Conservation (phyloP, 2,113 vertebrate species). For the Cephalopholis sonnerati region DNA sequence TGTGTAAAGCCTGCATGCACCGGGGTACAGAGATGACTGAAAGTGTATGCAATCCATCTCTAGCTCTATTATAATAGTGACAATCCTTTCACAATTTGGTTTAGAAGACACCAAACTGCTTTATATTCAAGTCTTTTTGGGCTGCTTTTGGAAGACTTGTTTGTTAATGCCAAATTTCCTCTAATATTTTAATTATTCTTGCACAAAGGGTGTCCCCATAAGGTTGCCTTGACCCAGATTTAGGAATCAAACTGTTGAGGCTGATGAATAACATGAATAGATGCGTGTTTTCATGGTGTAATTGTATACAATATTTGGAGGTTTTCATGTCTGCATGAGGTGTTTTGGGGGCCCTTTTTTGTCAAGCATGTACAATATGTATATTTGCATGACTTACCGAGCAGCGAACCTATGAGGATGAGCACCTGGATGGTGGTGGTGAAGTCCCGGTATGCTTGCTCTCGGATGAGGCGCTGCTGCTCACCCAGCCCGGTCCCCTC, state of each 20-base stretch:
- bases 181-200: neutral
- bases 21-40: no score
- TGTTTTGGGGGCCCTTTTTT: neutral
- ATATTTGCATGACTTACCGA: constrained; percentile 86
- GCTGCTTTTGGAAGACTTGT: neutral
- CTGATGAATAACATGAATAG: neutral
- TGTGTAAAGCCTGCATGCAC: neutral
- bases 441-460: constrained; percentile 92
- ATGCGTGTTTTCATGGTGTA: neutral
- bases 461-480: constrained; percentile 75
- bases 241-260: neutral
- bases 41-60: neutral
- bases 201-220: neutral
- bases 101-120: neutral
- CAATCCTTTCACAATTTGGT: neutral
- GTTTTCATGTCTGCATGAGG: neutral
- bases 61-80: neutral
- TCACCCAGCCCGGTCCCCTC: constrained; percentile 57
- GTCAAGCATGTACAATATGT: neutral
- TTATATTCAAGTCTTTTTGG: neutral
- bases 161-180: neutral
- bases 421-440: constrained; percentile 90
- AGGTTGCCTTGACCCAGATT: neutral
- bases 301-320: neutral
- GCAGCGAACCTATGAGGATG: constrained; percentile 92